Evolutionary conservation across 2,888 invertebrate species (phyloP).

Genomic region (Gibbula magus): DNA sequence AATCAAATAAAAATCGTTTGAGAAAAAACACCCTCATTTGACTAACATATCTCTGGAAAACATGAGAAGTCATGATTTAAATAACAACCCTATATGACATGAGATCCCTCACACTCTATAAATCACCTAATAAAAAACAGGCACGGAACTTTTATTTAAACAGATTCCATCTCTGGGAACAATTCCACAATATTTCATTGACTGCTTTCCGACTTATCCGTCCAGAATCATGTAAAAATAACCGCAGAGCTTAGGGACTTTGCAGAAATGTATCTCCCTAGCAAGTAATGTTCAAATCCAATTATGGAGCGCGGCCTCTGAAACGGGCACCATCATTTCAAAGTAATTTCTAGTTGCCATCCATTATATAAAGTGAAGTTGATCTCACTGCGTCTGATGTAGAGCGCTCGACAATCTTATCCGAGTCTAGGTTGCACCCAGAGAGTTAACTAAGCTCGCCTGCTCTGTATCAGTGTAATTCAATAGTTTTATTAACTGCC

Average conservation of each 20-base stretch:
- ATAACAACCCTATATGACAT: too few relatives aligned
- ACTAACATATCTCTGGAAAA: too few relatives aligned
- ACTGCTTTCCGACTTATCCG: neutral
- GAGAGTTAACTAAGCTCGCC: neutral
- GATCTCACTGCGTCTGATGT: neutral
- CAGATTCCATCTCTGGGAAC: neutral
- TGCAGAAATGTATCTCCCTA: neutral
- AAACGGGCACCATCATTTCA: neutral
- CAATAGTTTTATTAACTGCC: neutral
- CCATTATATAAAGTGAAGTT: neutral
- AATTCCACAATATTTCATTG: conserved; percentile 1
- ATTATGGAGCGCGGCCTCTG: neutral
- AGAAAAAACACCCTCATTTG: too few relatives aligned
- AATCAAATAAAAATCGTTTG: too few relatives aligned
- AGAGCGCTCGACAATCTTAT: neutral
- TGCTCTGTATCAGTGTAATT: neutral
- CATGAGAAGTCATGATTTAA: too few relatives aligned
- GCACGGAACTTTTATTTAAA: neutral
- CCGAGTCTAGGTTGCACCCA: neutral
- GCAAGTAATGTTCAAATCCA: conserved; percentile 6
- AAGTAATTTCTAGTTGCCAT: neutral
- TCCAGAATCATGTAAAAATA: neutral
- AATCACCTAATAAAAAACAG: neutral
- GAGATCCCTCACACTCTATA: neutral
- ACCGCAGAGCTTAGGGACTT: neutral